These are phyloP conservation scores for Trichogramma evanescens DNA, from an alignment of 2,888 invertebrate species.

Conservation along the genomic window DNA sequence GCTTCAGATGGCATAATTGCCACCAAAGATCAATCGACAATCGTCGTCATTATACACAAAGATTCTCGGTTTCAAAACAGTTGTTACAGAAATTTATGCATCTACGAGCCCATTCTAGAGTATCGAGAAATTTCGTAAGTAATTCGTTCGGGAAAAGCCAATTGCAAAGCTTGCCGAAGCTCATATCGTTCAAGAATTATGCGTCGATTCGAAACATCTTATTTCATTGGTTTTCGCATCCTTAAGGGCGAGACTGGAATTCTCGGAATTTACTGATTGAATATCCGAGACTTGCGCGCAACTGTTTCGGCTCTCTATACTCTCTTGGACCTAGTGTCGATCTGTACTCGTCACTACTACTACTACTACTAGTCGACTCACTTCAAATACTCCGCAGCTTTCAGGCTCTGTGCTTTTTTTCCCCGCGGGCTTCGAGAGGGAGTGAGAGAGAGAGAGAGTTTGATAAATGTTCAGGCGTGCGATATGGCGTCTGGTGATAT, in stretches of 20 bases:
- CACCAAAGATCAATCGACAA: too few relatives aligned
- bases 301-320: conserved; percentile 8
- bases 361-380: too few relatives aligned
- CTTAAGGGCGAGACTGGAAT: conserved; percentile 42
- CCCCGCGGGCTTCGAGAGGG: conserved; percentile 19
- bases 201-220: conserved; percentile 36
- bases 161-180: too few relatives aligned
- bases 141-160: too few relatives aligned
- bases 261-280: conserved; percentile 44
- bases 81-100: too few relatives aligned
- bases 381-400: not conserved
- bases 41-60: too few relatives aligned
- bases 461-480: conserved; percentile 43
- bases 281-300: conserved; percentile 28
- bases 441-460: conserved; percentile 22
- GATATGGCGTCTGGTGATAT: conserved; percentile 41
- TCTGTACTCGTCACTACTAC: not conserved
- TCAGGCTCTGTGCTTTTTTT: conserved; percentile 2
- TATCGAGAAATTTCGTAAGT: too few relatives aligned
- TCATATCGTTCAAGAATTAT: conserved; percentile 26
- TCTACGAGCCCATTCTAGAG: too few relatives aligned
- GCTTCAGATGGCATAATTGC: too few relatives aligned
- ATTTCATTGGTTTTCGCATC: conserved; percentile 29
- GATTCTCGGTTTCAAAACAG: too few relatives aligned
- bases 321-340: conserved; percentile 1